These are phyloP conservation scores for Anthophora plumipes DNA, from an alignment of 2,888 invertebrate genomes.

Conservation along the genomic window DNA sequence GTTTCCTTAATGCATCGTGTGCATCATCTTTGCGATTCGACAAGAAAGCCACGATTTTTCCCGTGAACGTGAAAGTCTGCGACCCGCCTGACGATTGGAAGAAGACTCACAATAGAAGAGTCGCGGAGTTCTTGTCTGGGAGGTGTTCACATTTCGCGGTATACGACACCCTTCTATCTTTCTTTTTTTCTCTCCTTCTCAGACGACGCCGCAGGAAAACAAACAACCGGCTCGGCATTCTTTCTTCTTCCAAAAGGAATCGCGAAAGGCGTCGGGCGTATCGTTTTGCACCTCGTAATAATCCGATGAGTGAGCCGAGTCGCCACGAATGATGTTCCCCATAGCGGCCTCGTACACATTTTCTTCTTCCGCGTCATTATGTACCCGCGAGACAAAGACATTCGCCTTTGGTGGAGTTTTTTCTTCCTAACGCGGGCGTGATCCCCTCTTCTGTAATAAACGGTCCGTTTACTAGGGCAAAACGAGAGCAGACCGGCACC, in stretches of 20 bases:
- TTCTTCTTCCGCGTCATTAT: conserved; percentile 58
- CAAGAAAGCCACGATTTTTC: conserved; percentile 7
- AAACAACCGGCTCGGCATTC: conserved; percentile 37
- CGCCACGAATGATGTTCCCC: too few relatives aligned
- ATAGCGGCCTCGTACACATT: conserved; percentile 3
- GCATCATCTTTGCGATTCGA: background rate
- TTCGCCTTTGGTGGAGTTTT: conserved; percentile 20
- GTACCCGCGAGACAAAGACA: conserved; percentile 46
- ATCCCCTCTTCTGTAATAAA: conserved; percentile 21
- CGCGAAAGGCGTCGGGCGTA: conserved; percentile 42
- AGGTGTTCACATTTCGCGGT: conserved; percentile 22
- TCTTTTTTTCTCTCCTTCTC: too few relatives aligned
- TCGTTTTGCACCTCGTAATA: conserved; percentile 52
- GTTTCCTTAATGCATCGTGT: background rate
- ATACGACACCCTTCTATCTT: conserved; percentile 9
- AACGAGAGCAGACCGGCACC: conserved; percentile 9
- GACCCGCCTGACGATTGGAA: conserved; percentile 4
- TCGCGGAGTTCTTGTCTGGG: conserved; percentile 22
- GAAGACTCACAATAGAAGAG: conserved; percentile 33
- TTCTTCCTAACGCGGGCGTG: conserved; percentile 39
- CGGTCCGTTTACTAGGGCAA: conserved; percentile 30
- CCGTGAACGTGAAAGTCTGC: background rate
- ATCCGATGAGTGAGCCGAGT: conserved; percentile 42
- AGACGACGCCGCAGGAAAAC: conserved; percentile 40
- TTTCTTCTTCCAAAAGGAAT: conserved; percentile 48